These are phyloP conservation scores for Lagodon rhomboides DNA, from an alignment of 2,797 vertebrate species.

Conservation along the genomic window DNA sequence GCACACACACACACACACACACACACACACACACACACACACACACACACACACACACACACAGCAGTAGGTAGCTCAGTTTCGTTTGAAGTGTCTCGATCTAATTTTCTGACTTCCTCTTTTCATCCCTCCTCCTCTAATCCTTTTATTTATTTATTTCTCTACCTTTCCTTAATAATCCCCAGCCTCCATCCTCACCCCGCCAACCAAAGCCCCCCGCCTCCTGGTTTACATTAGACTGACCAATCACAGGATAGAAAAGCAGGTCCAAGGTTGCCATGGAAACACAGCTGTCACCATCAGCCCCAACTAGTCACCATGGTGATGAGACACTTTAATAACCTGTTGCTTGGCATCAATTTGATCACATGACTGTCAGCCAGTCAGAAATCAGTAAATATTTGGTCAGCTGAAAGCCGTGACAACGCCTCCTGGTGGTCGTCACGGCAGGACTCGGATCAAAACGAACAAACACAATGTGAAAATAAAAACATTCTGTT, in stretches of 20 bases:
- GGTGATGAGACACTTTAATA: neutral
- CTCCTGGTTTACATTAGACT: neutral
- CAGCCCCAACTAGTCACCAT: neutral
- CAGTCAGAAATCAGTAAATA: neutral
- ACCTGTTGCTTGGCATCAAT: neutral
- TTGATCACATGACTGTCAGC: neutral
- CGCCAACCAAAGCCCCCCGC: neutral
- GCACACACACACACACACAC: neutral
- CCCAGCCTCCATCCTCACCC: neutral
- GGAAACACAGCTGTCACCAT: constrained; percentile 16
- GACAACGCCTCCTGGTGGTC: too few relatives aligned
- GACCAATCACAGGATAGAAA: neutral
- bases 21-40: neutral
- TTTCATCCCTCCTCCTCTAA: neutral
- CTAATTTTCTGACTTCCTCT: constrained; percentile 28
- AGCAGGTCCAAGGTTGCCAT: neutral
- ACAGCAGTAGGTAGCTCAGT: constrained; percentile 17
- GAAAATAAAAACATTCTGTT: too few relatives aligned
- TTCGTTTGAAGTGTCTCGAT: constrained; percentile 45
- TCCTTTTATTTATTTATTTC: neutral
- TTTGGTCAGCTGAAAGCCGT: neutral
- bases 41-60: neutral
- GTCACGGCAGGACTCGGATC: too few relatives aligned
- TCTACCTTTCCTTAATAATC: neutral
- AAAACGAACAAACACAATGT: too few relatives aligned